These are phyloP conservation scores for Phrynosoma blainvillii DNA, from an alignment of 2,113 vertebrate species.

Conservation along the genomic window DNA sequence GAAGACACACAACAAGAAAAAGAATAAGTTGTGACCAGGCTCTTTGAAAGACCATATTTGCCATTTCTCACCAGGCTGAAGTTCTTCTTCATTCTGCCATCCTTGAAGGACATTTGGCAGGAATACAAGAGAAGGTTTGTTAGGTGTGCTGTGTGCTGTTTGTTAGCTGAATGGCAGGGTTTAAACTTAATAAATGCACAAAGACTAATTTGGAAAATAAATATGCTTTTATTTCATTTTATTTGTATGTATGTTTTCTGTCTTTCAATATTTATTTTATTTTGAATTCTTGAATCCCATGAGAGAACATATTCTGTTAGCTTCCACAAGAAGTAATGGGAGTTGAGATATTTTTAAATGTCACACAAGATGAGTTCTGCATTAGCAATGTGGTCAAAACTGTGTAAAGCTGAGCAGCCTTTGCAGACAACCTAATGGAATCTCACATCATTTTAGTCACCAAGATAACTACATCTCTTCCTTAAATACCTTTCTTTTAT, in stretches of 20 bases:
- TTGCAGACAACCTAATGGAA: slow-evolving; percentile 9
- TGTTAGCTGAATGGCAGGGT: too few species aligned
- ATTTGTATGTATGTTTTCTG: not conserved
- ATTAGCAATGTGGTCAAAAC: not conserved
- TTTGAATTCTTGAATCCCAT: slow-evolving; percentile 9
- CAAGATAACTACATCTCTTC: not conserved
- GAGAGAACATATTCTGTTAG: slow-evolving; percentile 5
- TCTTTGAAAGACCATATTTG: too few species aligned
- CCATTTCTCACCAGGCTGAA: not conserved
- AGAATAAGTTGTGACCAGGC: too few species aligned
- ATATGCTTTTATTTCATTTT: slow-evolving; percentile 15
- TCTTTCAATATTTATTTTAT: slow-evolving; percentile 32
- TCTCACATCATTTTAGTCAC: slow-evolving; percentile 16
- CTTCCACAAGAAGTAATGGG: not conserved
- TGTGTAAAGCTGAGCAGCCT: not conserved
- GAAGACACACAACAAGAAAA: too few species aligned
- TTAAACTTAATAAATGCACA: not conserved
- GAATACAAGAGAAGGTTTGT: too few species aligned
- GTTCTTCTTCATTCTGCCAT: not conserved
- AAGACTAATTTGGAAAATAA: slow-evolving; percentile 20
- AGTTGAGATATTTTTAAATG: slow-evolving; percentile 1
- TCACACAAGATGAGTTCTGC: not conserved
- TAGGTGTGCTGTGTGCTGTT: too few species aligned
- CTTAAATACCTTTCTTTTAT: slow-evolving; percentile 5
- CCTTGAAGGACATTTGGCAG: not conserved